Evolutionary conservation across 2,797 vertebrate genomes (phyloP).

Genomic region (Chiroxiphia lanceolata): DNA sequence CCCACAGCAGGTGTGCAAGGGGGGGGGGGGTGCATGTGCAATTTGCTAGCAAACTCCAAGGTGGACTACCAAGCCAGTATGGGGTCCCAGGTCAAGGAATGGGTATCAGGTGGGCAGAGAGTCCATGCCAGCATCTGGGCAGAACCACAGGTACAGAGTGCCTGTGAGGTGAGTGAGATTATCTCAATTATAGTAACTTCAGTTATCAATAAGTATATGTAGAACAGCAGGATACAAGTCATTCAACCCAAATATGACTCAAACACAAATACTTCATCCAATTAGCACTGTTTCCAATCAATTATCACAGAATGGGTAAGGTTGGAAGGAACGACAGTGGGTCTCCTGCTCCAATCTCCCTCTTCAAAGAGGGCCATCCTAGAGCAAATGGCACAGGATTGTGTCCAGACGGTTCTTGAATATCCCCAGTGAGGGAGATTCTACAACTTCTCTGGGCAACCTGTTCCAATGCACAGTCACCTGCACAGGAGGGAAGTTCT

Average conservation of each 20-base stretch:
- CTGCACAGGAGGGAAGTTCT: background rate
- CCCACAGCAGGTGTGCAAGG: background rate
- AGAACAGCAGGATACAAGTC: background rate
- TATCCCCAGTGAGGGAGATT: background rate
- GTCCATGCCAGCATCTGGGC: background rate
- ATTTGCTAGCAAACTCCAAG: background rate
- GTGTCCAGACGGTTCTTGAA: background rate
- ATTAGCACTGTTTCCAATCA: background rate
- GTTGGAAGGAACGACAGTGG: accelerated
- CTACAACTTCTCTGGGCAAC: background rate
- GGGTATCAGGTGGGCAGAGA: background rate
- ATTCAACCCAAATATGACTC: background rate
- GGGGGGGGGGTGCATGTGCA: no score
- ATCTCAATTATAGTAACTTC: background rate
- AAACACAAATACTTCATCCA: background rate
- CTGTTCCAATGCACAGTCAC: background rate
- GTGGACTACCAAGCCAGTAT: accelerated
- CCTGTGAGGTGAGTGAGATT: background rate
- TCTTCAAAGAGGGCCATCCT: background rate
- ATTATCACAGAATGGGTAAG: background rate
- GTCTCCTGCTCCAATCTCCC: background rate
- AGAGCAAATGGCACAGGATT: background rate
- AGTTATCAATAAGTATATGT: background rate
- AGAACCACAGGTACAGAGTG: background rate
- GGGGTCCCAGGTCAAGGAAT: background rate